Base-by-base conservation (phyloP, 2,888 invertebrate species). In the Erynnis tages region DNA sequence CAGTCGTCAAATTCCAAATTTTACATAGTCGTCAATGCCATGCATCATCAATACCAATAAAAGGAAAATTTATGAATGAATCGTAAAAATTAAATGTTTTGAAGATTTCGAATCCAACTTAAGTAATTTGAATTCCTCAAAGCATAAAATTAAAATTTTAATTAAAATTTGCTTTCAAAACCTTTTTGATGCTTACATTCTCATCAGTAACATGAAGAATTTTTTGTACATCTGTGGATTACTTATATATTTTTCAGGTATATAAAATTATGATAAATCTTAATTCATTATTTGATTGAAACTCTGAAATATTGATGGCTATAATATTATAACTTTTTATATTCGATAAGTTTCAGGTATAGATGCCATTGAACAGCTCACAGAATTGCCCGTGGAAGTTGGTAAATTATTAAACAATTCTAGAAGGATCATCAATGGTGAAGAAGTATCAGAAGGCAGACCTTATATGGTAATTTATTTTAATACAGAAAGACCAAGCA, bases 381-480 rank as follows among this genome's bases (percentile, higher is more conserved):
- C 84, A 4, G 58, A 69, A 13, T 40, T 83, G 16, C 84, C 84
- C 2, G 57, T 67, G 46, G 60, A 71, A 34, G 70, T 82, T 0
- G 63, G 56, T 23, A 66, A 65, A 30, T 57, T 77, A 34, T 48
- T 82, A 14, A 81, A 83, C 54, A 29, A 76, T 0, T 71, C 81
- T 0, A 59, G 85, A 64, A 71, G 86, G 63, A 83, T 86, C 13
- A 78, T 86, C 41, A 71, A 78, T 54, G 85, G 86, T 0, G 61
- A 63, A 1, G 76, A 77, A 62, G 81, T 82, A 0, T 69, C 67
- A 2, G 82, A 83, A 4, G 73, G 65, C 25, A 72, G 77, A 59
- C 79, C 80, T 4, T 86, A 81, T 27, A 86, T 86, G 84, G 86
- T 83, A 75, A 64, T 57, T 47, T 1, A 11, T 8, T 25, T 25